phyloP scores from a whole-genome alignment of 1,140 invertebrate species.

The Musca domestica region DNA sequence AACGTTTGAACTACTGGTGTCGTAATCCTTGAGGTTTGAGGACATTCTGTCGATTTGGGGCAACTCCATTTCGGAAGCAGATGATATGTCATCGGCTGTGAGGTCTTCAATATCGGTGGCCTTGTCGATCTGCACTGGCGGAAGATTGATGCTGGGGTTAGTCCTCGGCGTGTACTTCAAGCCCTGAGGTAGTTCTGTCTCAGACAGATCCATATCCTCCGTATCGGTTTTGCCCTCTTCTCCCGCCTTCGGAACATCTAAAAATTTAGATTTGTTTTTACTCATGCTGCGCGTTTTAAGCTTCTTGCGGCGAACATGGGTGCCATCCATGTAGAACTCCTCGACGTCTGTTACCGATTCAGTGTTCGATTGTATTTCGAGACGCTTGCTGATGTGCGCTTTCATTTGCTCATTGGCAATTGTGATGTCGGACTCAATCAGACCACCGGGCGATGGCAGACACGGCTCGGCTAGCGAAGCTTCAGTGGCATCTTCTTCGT shows the following conservation, averaged over 20 bases:
- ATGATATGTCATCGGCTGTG: constrained; percentile 42
- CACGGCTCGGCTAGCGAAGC: constrained; percentile 35
- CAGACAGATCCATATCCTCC: constrained; percentile 58
- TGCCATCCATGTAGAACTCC: constrained; percentile 54
- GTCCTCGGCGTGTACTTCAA: constrained; percentile 30
- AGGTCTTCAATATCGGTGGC: constrained; percentile 41
- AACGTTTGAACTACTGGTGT: constrained; percentile 20
- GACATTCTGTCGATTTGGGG: constrained; percentile 7
- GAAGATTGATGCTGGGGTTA: background rate
- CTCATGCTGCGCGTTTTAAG: constrained; percentile 43
- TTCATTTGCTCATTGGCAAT: constrained; percentile 46
- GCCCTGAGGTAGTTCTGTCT: constrained; percentile 44
- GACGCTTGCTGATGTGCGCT: constrained; percentile 38
- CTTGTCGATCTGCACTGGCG: background rate
- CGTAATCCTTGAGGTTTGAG: constrained; percentile 20
- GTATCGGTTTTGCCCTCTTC: constrained; percentile 54
- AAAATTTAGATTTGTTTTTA: constrained; percentile 42
- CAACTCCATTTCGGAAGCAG: constrained; percentile 31
- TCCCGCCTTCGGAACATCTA: constrained; percentile 30
- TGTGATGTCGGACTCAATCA: constrained; percentile 42
- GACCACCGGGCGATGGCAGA: constrained; percentile 9
- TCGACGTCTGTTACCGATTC: constrained; percentile 58
- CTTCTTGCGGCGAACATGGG: constrained; percentile 47
- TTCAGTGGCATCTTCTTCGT: constrained; percentile 41
- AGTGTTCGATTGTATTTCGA: constrained; percentile 40